Conservation (phyloP, 2,113 vertebrate species). For the Pangasianodon gigas region DNA sequence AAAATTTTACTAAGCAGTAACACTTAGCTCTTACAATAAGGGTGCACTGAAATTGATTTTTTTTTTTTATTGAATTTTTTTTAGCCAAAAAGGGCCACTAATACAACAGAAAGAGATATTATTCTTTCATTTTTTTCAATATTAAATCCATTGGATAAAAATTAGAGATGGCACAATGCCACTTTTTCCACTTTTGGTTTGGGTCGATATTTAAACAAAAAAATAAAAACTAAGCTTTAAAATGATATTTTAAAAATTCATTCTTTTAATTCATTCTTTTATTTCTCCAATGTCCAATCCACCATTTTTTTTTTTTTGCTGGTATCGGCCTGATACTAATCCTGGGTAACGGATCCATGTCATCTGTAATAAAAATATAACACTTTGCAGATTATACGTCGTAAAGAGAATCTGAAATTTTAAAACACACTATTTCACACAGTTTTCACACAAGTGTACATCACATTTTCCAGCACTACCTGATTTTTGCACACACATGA, state of each 20-base stretch:
- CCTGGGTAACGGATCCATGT: too few species aligned
- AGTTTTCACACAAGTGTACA: neutral
- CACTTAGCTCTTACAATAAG: neutral
- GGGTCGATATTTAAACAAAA: too few species aligned
- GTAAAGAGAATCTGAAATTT: neutral
- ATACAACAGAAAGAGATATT: too few species aligned
- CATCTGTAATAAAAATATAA: neutral
- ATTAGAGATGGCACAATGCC: neutral
- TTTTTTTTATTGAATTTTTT: neutral
- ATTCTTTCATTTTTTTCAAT: too few species aligned
- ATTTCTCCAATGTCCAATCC: neutral
- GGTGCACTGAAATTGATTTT: neutral
- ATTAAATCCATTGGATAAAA: neutral
- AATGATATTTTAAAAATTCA: neutral
- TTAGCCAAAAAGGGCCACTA: too few species aligned
- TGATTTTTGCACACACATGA: neutral
- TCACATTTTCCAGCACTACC: neutral
- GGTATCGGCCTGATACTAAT: neutral
- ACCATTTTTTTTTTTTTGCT: neutral
- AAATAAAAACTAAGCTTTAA: too few species aligned
- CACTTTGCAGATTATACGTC: neutral
- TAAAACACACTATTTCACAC: neutral
- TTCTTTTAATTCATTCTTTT: neutral
- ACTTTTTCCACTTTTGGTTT: too few species aligned
- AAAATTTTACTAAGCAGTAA: neutral